These are phyloP conservation scores for Hippocampus mohnikei DNA, from an alignment of 2,113 vertebrate species.

Conservation along the genomic window DNA sequence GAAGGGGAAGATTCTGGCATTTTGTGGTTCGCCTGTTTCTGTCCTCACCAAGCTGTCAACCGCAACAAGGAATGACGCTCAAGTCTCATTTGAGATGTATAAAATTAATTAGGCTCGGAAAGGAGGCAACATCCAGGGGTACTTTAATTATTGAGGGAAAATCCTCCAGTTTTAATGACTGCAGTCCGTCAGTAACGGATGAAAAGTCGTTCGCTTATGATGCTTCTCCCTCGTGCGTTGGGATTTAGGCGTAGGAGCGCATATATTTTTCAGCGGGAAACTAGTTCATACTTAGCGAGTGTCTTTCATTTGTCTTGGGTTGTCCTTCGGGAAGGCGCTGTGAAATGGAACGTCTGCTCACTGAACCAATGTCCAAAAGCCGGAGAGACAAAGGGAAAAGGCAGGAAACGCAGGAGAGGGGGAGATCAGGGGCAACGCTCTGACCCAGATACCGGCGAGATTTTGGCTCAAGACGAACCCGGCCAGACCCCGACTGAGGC, in stretches of 20 bases:
- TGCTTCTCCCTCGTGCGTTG: constrained; percentile 35
- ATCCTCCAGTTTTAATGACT: constrained; percentile 32
- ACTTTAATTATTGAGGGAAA: constrained; percentile 52
- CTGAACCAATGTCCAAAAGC: constrained; percentile 1
- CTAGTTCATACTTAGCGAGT: constrained; percentile 27
- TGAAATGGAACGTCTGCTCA: constrained; percentile 1
- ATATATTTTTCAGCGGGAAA: constrained; percentile 39
- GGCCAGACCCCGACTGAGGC: constrained; percentile 48
- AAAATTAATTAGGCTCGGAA: constrained; percentile 23
- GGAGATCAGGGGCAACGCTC: constrained; percentile 30
- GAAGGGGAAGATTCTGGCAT: constrained; percentile 14
- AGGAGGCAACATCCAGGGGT: background rate
- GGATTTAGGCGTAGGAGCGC: constrained; percentile 22
- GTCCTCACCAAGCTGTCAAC: constrained; percentile 27
- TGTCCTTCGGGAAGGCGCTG: constrained; percentile 1
- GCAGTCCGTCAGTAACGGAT: constrained; percentile 1
- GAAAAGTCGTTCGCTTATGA: constrained; percentile 26
- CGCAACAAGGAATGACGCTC: constrained; percentile 20
- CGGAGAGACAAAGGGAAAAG: constrained; percentile 22
- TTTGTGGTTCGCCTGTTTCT: constrained; percentile 18
- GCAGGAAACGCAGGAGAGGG: constrained; percentile 10
- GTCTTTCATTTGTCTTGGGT: constrained; percentile 26
- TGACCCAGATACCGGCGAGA: constrained; percentile 62
- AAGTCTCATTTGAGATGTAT: constrained; percentile 40
- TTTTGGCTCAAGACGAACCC: constrained; percentile 57